Conservation (phyloP, 2,888 invertebrate genomes). For the Sympetrum striolatum region DNA sequence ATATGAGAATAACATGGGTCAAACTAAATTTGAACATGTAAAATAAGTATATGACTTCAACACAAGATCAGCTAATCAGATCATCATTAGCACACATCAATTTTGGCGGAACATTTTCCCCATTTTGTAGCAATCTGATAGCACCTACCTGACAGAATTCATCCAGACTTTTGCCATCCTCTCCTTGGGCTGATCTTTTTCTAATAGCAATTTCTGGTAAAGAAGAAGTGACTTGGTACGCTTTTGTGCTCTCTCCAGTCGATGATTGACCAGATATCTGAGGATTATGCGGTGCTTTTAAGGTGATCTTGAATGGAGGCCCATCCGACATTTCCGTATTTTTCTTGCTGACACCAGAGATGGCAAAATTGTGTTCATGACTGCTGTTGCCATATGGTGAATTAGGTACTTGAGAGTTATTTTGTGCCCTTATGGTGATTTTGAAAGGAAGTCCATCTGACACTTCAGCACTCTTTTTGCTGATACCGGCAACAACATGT, state of each 20-base stretch:
- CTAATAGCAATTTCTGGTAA: constrained; percentile 52
- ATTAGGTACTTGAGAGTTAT: constrained; percentile 57
- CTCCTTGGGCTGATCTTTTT: constrained; percentile 61
- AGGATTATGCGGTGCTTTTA: constrained; percentile 72
- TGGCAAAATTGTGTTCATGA: neutral
- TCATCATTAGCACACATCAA: no score
- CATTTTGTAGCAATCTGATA: neutral
- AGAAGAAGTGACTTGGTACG: constrained; percentile 48
- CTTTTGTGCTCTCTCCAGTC: constrained; percentile 69
- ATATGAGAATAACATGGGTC: no score
- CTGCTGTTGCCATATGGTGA: constrained; percentile 49
- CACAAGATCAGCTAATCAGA: no score
- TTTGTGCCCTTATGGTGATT: constrained; percentile 68
- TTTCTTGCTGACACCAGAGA: neutral
- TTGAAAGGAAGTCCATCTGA: constrained; percentile 64
- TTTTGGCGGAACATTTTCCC: no score
- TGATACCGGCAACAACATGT: neutral
- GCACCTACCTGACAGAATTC: constrained; percentile 70
- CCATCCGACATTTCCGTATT: neutral
- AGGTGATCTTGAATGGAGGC: constrained; percentile 72
- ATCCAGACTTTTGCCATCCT: constrained; percentile 74
- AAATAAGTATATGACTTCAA: no score
- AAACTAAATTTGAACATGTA: no score
- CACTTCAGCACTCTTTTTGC: neutral
- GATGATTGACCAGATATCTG: constrained; percentile 80